These are phyloP conservation scores for Apodemus sylvaticus DNA, from an alignment of 2,113 vertebrate genomes.

Conservation along the genomic window DNA sequence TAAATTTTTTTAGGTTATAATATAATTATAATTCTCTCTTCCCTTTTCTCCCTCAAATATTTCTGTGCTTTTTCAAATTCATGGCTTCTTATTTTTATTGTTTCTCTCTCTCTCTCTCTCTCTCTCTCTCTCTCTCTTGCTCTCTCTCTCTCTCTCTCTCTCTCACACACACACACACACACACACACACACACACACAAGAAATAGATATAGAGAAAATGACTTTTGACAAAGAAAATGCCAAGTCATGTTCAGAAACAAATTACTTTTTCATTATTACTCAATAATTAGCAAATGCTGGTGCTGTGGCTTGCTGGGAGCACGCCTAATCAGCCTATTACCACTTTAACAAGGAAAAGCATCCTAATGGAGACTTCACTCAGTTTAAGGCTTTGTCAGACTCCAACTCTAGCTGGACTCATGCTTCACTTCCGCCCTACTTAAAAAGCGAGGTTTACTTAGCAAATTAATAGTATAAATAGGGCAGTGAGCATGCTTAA, in stretches of 20 bases:
- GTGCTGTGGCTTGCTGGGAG: not conserved
- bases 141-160: too few species aligned
- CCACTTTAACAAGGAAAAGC: not conserved
- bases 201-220: not conserved
- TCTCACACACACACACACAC: not conserved
- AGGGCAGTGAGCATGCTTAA: slow-evolving; percentile 65
- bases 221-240: slow-evolving; percentile 35
- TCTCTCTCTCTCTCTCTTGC: not conserved
- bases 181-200: too few species aligned
- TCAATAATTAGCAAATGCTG: not conserved
- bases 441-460: slow-evolving; percentile 72
- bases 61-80: not conserved
- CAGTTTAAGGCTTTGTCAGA: not conserved
- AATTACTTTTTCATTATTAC: not conserved
- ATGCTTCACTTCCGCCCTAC: slow-evolving; percentile 63
- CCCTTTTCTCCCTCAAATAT: not conserved
- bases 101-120: not conserved
- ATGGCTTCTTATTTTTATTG: not conserved
- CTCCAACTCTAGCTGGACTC: slow-evolving; percentile 39
- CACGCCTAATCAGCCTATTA: not conserved
- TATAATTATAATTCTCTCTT: not conserved
- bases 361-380: not conserved
- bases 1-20: not conserved
- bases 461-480: slow-evolving; percentile 75
- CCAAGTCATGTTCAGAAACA: not conserved